Base-by-base conservation (phyloP, 23 tunicate genomes). In the Botrylloides violaceus region DNA sequence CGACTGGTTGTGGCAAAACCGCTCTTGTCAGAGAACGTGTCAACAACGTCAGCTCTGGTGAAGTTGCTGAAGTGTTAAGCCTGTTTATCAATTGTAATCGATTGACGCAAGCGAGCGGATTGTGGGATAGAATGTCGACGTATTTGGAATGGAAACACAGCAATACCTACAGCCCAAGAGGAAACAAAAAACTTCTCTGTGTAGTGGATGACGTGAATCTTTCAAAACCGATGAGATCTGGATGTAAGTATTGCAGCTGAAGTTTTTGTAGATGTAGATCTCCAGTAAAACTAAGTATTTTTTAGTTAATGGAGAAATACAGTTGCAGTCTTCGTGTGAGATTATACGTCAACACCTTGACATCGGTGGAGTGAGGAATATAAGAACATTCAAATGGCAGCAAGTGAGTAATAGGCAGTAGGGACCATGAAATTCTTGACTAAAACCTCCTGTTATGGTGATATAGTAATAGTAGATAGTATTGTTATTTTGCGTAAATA, bases 261-360 rank as follows among this genome's bases (percentile, higher is more conserved):
- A 7, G 19, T 59, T 59, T 26, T 12, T 26, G 6, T 22, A 59
- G 6, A 7, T 59, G 28, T 22, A 5, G 9, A 6, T 59, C 9
- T 59, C 7, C 15, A 71, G 26, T 29, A 49, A n/a, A n/a, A 71
- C 7, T 22, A 49, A 5, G 21, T 9, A n/a, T 58, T 58, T 66
- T 35, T 68, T 72, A 82, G 81, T 29, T 35, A 49, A 58, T 3
- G 68, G 71, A 28, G 58, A 39, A 24, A 22, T 36, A 18, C 38
- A 49, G 19, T 50, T 80, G 47, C 95, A 87, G 76, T 87, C 96
- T 9, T 82, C 87, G 23, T 88, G 87, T 48, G 96, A 88, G 36
- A 49, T 90, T 43, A 83, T 90, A 36, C 84, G 97, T 3, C 97
- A 90, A 58, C 97, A 90, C 63, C 64, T 83, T 24, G 90, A 90